Evolutionary conservation across 2,888 invertebrate genomes (phyloP).

Genomic region (Zelleria hepariella): DNA sequence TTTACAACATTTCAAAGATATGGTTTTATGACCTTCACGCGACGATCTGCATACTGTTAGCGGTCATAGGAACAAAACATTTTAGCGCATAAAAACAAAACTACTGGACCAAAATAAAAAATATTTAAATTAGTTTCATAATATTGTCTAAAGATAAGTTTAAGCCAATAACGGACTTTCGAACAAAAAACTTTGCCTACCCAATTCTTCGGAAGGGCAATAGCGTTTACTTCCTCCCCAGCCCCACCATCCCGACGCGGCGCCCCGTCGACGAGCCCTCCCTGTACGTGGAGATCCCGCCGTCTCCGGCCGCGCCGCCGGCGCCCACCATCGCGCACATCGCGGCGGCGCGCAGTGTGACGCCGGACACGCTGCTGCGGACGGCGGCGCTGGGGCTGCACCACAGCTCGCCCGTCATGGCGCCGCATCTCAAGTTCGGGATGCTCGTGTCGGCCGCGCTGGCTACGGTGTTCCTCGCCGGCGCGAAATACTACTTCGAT

Average conservation of each 20-base stretch:
- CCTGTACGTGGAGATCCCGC: constrained; percentile 59
- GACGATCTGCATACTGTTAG: no score
- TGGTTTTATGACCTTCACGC: no score
- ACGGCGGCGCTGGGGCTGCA: constrained; percentile 56
- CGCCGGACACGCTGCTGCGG: constrained; percentile 56
- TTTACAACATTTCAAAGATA: no score
- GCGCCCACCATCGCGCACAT: constrained; percentile 58
- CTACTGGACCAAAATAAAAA: no score
- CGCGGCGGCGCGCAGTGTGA: constrained; percentile 60
- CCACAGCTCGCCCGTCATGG: constrained; percentile 62
- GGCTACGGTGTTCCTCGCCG: constrained; percentile 78
- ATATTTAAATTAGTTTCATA: no score
- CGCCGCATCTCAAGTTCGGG: constrained; percentile 76
- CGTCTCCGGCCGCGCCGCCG: constrained; percentile 43
- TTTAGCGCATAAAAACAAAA: no score
- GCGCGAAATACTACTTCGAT: constrained; percentile 81
- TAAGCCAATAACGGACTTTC: no score
- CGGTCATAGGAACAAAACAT: no score
- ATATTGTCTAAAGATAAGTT: no score
- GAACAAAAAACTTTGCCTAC: no score
- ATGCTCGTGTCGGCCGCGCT: constrained; percentile 81
- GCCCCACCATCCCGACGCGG: constrained; percentile 23
- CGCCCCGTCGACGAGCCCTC: constrained; percentile 50
- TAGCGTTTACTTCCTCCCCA: neutral
- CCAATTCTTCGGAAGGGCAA: no score